Evolutionary conservation across 92 coral and sea anemone species (phyloP).

Genomic region (Zoanthus gigantus): DNA sequence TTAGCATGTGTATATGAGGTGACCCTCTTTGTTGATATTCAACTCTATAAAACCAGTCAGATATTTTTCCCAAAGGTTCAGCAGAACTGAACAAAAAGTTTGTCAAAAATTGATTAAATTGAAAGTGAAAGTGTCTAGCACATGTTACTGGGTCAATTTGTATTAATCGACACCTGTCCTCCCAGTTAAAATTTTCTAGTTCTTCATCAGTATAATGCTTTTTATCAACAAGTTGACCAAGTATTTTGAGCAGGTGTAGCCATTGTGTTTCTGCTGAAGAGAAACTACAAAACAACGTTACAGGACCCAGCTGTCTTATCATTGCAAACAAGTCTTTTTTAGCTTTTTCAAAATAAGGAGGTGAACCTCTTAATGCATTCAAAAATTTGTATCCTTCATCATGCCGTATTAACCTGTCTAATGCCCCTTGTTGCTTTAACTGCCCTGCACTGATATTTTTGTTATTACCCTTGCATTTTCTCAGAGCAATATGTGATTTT

Average conservation of each 20-base stretch:
- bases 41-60: too few species aligned
- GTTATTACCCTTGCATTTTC: background rate
- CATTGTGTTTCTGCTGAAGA: conserved; percentile 10
- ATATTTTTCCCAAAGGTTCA: too few species aligned
- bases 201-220: conserved; percentile 25
- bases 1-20: background rate
- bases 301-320: conserved; percentile 39
- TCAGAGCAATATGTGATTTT: background rate
- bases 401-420: background rate
- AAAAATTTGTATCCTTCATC: background rate
- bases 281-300: background rate
- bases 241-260: too few species aligned
- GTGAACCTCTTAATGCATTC: background rate
- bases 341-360: conserved; percentile 2
- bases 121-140: background rate
- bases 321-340: background rate
- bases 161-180: conserved; percentile 14
- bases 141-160: too few species aligned
- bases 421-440: background rate
- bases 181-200: background rate
- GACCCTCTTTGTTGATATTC: background rate
- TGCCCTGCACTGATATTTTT: background rate
- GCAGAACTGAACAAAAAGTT: too few species aligned
- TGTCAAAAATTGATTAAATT: background rate
- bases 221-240: conserved; percentile 16